phyloP scores from a whole-genome alignment of 1,140 invertebrate species.

The Homalodisca vitripennis region DNA sequence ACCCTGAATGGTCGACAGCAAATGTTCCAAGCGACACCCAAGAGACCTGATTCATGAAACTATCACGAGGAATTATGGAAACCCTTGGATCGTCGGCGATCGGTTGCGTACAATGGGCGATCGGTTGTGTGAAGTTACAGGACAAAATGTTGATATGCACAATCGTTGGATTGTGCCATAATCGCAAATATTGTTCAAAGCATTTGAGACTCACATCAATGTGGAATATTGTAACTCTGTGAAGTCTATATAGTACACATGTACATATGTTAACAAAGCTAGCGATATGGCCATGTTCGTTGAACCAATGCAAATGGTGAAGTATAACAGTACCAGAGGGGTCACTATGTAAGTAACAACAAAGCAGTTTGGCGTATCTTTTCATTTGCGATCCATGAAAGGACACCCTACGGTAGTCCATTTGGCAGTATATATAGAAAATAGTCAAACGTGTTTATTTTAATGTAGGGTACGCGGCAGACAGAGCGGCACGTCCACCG shows the following conservation, averaged over 20 bases:
- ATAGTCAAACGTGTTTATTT: not conserved
- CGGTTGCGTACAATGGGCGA: not conserved
- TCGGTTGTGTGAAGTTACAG: not conserved
- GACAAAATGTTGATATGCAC: too few relatives aligned
- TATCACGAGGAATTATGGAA: not conserved
- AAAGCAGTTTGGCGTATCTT: not conserved
- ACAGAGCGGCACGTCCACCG: too few relatives aligned
- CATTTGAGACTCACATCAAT: not conserved
- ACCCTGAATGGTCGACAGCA: not conserved
- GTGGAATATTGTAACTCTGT: too few relatives aligned
- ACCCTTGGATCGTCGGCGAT: not conserved
- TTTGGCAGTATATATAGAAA: not conserved
- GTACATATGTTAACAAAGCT: constrained; percentile 43
- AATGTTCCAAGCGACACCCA: not conserved
- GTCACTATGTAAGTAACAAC: too few relatives aligned
- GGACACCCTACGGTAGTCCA: not conserved
- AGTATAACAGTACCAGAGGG: too few relatives aligned
- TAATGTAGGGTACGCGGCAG: not conserved
- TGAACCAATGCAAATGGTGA: not conserved
- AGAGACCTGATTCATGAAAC: constrained; percentile 1
- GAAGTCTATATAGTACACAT: constrained; percentile 35
- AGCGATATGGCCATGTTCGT: constrained; percentile 46
- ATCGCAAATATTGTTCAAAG: not conserved
- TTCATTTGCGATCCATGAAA: not conserved
- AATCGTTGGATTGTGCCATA: not conserved